Base-by-base conservation (phyloP, 2,888 invertebrate genomes). In the Meloe dianella region DNA sequence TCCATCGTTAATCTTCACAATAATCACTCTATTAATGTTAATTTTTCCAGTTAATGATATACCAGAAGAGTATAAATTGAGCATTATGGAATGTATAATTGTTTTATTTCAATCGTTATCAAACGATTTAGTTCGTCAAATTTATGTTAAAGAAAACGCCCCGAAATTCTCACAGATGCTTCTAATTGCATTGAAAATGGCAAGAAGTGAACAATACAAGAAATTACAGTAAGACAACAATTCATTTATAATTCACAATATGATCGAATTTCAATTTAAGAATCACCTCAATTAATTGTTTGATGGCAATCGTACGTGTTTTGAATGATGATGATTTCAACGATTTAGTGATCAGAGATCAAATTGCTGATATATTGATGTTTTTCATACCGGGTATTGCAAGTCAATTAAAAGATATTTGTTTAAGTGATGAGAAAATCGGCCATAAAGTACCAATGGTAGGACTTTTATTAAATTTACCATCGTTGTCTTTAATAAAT, bases 311-410 rank as follows among this genome's bases (percentile, higher is more conserved):
- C 58, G 88, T 89, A 22, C 87, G 88, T 74, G 86, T 90, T 0
- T 87, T 90, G 72, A 80, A 85, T 41, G 82, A 85, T 51, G 85
- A 85, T 57, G 87, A 88, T 74, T 80, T 85, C 20, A 74, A 80
- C n/a, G 89, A 90, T 76, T 77, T 84, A 20, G 86, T 87, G 17
- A 75, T 88, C 17, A 83, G 86, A 51, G 80, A 84, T 69, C 82
- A 85, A 70, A 85, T 88, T 4, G 87, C 89, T 7, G 87, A 89
- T 72, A 83, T 89, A 76, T 82, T 90, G 51, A 86, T 88, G 77
- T 84, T 87, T 76, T 89, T 89, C 71, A 78, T 91, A 67, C 92
- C 92, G 1, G 92, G 91, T 0, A 85, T 91, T 64, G 80, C 87
- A 20, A 85, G 85, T 38, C 87, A 87, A 0, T 79, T 92, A 71